Base-by-base conservation (phyloP, 2,113 vertebrate genomes). In the Tiliqua scincoides region DNA sequence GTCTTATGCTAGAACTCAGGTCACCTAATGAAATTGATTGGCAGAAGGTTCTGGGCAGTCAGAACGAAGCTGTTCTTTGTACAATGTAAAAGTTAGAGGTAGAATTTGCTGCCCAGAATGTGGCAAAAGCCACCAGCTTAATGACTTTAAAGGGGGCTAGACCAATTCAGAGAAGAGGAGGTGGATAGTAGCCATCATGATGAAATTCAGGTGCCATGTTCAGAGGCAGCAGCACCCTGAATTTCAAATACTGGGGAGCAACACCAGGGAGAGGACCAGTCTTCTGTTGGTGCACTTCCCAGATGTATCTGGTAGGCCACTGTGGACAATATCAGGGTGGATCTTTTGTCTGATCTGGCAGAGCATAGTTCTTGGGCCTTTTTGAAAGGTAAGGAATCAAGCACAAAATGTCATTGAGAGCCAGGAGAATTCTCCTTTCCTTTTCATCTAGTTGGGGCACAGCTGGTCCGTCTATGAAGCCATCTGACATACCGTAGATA, bases 401-500 rank as follows among this genome's bases (percentile, higher is more conserved):
- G 43, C 43, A 8, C 43, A 48, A 48, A 48, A 8, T 48, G 6
- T 57, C 2, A 0, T 0, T 27, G 40, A 35, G 72, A 27, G 20
- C 87, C 30, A 11, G 80, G 70, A 52, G 21, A 1, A 75, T 20
- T 48, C 23, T 71, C 67, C 11, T 27, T 32, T 79, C 79, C 70
- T 25, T 12, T 82, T 71, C 76, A 6, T 59, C 23, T 30, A 1
- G 61, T 11, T 15, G 32, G 3, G 0, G 0, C 43, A 48, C 8
- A 8, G 43, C 43, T 8, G 43, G 43, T 8, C 43, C 37, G 30
- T 40, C 73, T 6, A 30, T 25, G 9, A 32, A 76, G 52, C 76
- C 1, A 0, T 0, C 21, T 15, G 79, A 54, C 54, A 20, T 10
- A 25, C 4, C 8, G 43, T 48, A 8, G n/a, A n/a, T n/a, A n/a